Evolutionary conservation across 2,888 invertebrate species (phyloP), one percentile per base, ranked within the genome.

Genomic region (Pachymerium ferrugineum): DNA sequence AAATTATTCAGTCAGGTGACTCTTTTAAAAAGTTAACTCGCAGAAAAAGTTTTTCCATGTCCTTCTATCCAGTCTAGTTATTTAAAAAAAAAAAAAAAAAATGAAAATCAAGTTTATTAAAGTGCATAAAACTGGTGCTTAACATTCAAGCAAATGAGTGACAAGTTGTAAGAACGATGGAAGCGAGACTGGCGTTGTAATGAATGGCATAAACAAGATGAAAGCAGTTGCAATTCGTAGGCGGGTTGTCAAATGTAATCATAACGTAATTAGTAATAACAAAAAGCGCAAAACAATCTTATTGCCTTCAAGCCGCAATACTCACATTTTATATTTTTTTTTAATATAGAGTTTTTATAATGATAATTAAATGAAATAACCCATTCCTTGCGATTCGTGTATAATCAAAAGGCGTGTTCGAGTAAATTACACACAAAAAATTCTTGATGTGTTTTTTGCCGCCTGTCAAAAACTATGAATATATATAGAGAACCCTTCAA

Each of bases 301-400:
- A n/a, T n/a, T n/a, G n/a, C n/a, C n/a, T n/a, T n/a, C n/a, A n/a
- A n/a, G n/a, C n/a, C n/a, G n/a, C n/a, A n/a, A n/a, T n/a, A n/a
- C n/a, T n/a, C n/a, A n/a, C n/a, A n/a, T n/a, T n/a, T n/a, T n/a
- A n/a, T n/a, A n/a, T n/a, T n/a, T n/a, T n/a, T n/a, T n/a, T n/a
- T n/a, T n/a, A n/a, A n/a, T n/a, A n/a, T n/a, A n/a, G 14, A 54
- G 25, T 25, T 25, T 19, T 19, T 42, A 47, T 6, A 54, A 10
- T 25, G 25, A 62, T 62, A 62, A 62, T 62, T 62, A 62, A 62
- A 62, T 28, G 28, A 54, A 54, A 19, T 22, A 62, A 62, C 62
- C 25, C 62, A 25, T 62, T 62, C 62, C 28, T 28, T 62, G 25
- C 22, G 5, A 22, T 14, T 10, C 14, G 28, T 3, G 25, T 62